Conservation (phyloP, 2,113 vertebrate genomes). For the Acrocephalus kingi region DNA sequence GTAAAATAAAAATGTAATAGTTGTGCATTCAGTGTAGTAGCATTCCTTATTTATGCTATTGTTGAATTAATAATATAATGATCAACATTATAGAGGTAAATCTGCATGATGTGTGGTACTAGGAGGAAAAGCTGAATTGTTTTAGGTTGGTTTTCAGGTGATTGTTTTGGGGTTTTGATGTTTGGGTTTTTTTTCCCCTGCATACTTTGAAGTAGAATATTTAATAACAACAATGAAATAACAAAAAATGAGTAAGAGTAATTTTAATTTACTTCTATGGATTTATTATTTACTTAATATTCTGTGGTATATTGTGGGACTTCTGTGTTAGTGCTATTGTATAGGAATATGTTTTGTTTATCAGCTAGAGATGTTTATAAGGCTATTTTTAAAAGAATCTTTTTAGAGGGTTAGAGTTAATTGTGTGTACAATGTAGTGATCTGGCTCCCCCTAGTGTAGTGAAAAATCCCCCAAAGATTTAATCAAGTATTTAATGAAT, state of each 20-base stretch:
- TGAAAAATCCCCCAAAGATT: conserved; percentile 63
- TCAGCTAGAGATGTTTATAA: background rate
- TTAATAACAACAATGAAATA: background rate
- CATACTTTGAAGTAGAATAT: background rate
- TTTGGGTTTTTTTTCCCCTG: accelerated
- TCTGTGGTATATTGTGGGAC: background rate
- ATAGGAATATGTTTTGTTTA: background rate
- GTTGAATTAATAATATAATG: background rate
- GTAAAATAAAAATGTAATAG: background rate
- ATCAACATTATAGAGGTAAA: background rate
- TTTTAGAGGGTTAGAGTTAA: background rate
- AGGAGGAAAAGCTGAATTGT: background rate
- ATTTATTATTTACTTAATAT: background rate
- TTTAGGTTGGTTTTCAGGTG: background rate
- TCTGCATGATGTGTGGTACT: background rate
- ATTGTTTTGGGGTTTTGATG: background rate
- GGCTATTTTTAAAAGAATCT: background rate
- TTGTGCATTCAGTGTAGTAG: background rate
- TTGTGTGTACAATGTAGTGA: conserved; percentile 69
- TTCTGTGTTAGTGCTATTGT: background rate
- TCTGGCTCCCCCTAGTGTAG: conserved; percentile 83
- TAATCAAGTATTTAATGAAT: conserved; percentile 62
- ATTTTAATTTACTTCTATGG: background rate
- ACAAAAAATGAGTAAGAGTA: background rate
- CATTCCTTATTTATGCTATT: background rate